Base-by-base conservation (phyloP, 2,113 vertebrate species). In the Perognathus longimembris region DNA sequence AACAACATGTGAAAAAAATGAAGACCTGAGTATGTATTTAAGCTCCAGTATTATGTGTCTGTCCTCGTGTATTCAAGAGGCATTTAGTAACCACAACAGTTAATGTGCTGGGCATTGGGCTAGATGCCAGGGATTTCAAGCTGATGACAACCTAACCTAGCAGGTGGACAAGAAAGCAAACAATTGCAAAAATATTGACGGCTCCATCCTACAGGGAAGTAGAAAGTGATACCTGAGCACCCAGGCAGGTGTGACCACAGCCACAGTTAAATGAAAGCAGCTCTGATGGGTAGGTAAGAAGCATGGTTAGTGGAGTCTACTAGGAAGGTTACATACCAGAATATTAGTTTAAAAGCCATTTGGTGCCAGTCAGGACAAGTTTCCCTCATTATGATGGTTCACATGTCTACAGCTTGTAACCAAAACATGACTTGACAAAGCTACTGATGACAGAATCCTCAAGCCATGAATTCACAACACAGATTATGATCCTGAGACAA, bases 91-190 rank as follows among this genome's bases (percentile, higher is more conserved):
- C 40, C 59, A 70, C 74, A 81, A 81, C 5, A 34, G 45, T 11
- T 10, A 28, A 63, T 5, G 10, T 83, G 24, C 36, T 59, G 40
- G 82, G 71, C 67, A 74, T 42, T n/a, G 32, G 15, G 82, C 32
- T 45, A 50, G 14, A 50, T n/a, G n/a, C 71, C 9, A 36, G 40
- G 70, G 50, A 89, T 80, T 83, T n/a, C 11, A 59, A 85, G 30
- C 59, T 26, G 34, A 84, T 61, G 63, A 28, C 78, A 70, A 45
- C 71, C 85, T 87, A 82, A 94, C 73, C 88, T 73, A 75, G 57
- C 15, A 85, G 20, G 30, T 3, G 24, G 69, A 71, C 69, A 85
- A 78, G 82, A 45, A 80, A 74, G 81, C 50, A 95, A 76, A 83
- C 57, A 70, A 85, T 77, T 34, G 84, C 24, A 77, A 88, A 70